These are phyloP conservation scores for Gymnosoma rotundatum DNA, from an alignment of 2,888 invertebrate species.

Conservation along the genomic window DNA sequence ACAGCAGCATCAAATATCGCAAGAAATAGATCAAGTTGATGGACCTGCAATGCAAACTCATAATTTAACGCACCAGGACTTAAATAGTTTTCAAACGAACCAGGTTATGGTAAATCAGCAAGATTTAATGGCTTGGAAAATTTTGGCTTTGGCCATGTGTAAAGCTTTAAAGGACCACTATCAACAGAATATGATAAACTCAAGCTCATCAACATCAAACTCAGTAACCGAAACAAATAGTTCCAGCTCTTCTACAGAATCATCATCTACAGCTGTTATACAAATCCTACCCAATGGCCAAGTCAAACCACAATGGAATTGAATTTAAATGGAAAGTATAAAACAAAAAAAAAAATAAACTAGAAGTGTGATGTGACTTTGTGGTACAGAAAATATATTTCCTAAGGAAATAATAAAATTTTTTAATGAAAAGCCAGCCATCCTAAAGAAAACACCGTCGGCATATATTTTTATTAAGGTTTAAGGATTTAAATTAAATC, in stretches of 20 bases:
- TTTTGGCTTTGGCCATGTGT: conserved; percentile 79
- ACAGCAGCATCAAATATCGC: conserved; percentile 55
- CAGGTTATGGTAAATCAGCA: conserved; percentile 47
- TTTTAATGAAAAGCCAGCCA: conserved; percentile 7
- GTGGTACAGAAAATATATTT: conserved; percentile 67
- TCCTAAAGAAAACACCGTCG: conserved; percentile 60
- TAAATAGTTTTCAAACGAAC: not conserved
- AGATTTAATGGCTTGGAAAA: conserved; percentile 78
- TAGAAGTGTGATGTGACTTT: conserved; percentile 74
- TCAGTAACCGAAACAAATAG: conserved; percentile 45
- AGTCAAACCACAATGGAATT: conserved; percentile 72
- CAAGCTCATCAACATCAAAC: not conserved
- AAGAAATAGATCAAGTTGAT: conserved; percentile 76
- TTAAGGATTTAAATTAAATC: conserved; percentile 65
- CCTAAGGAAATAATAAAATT: conserved; percentile 71
- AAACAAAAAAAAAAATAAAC: conserved; percentile 52
- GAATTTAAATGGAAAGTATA: not conserved
- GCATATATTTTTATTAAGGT: conserved; percentile 39
- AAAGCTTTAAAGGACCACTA: conserved; percentile 80
- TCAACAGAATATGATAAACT: conserved; percentile 71
- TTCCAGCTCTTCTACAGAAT: conserved; percentile 42
- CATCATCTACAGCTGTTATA: conserved; percentile 74
- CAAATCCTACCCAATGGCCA: conserved; percentile 77
- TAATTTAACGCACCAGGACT: not conserved
- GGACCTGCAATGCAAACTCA: conserved; percentile 71